Conservation (phyloP, 2,797 vertebrate species). For the Brachyrhaphis roseni region DNA sequence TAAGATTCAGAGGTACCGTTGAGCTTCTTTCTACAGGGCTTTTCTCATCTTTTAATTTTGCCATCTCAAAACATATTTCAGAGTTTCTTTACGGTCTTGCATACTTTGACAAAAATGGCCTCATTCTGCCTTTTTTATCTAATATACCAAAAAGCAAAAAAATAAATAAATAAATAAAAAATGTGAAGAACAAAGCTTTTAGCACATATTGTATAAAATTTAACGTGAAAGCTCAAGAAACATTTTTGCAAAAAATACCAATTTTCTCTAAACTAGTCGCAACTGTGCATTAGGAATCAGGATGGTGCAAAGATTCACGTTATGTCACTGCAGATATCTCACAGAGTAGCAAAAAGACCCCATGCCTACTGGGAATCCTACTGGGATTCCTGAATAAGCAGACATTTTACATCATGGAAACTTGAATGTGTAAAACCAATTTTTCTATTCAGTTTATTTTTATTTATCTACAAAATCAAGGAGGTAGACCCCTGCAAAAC, state of each 20-base stretch:
- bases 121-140: conserved; percentile 7
- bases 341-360: background rate
- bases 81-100: background rate
- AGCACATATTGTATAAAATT: background rate
- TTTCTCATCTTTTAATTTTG: conserved; percentile 7
- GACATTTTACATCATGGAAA: background rate
- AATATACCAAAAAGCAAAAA: conserved; percentile 13
- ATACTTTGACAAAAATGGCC: background rate
- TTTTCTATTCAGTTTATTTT: background rate
- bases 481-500: background rate
- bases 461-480: background rate
- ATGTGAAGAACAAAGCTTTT: background rate
- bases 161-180: background rate
- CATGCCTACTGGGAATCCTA: background rate
- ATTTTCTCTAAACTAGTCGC: conserved; percentile 6
- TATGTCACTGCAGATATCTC: background rate
- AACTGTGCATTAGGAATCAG: background rate
- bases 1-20: conserved; percentile 12
- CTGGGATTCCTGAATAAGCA: background rate
- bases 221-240: background rate
- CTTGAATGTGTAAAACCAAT: background rate
- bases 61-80: background rate
- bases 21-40: conserved; percentile 3
- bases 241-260: conserved; percentile 5
- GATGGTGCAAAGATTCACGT: background rate